A percentile compares a stretch with the other conserved stretches of the same genome.
phyloP scores from a whole-genome alignment of 2,888 invertebrate genomes.

The Eupithecia dodoneata region DNA sequence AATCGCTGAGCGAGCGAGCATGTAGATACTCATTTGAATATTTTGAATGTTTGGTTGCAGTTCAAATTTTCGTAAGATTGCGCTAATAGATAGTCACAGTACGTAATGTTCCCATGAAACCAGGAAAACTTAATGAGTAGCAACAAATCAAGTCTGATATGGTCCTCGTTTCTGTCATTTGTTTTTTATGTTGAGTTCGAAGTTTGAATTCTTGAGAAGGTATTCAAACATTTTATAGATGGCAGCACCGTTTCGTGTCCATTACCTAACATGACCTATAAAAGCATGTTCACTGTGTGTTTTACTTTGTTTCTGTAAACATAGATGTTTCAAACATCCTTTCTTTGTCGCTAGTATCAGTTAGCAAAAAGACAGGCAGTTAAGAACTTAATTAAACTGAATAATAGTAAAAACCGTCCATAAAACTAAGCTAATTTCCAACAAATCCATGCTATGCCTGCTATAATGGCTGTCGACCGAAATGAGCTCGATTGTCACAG shows the following conservation, averaged over 20 bases:
- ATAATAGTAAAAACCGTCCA: not conserved
- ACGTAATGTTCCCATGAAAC: not conserved
- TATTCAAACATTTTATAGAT: not conserved
- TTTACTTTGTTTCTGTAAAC: not conserved
- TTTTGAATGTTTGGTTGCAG: not conserved
- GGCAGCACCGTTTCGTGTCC: not conserved
- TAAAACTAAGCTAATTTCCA: not conserved
- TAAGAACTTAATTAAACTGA: not conserved
- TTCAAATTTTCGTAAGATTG: not conserved
- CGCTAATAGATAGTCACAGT: not conserved
- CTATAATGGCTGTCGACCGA: constrained; percentile 58
- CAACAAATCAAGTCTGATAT: not conserved
- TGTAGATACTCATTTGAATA: constrained; percentile 41
- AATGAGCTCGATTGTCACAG: constrained; percentile 72
- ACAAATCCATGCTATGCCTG: not conserved
- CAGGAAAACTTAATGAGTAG: too few relatives aligned
- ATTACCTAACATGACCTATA: too few relatives aligned
- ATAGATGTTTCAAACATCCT: not conserved
- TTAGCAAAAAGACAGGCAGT: not conserved
- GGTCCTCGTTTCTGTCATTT: not conserved
- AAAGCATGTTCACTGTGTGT: too few relatives aligned
- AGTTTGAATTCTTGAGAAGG: too few relatives aligned
- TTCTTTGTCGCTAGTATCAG: not conserved
- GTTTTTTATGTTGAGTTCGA: not conserved
- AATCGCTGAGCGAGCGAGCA: constrained; percentile 9